Evolutionary conservation across 1,140 invertebrate genomes (phyloP), one percentile per base, ranked within the genome.

Genomic region (Drosophila sulfurigaster): DNA sequence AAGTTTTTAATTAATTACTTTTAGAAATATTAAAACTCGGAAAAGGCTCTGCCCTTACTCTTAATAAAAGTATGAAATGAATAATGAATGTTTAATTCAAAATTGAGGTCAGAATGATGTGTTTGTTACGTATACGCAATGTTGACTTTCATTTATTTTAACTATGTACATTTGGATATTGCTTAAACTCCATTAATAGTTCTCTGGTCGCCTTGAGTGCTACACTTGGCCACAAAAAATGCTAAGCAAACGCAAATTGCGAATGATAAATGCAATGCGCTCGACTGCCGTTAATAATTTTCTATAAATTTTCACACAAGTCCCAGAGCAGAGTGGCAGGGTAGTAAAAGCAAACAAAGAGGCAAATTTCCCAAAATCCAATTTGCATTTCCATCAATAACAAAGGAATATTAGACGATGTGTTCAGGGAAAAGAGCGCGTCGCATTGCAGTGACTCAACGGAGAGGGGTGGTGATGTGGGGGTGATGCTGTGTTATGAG

Each of bases 351-450:
- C 83, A 87, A 87, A 87, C 82, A 82, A 70, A 76, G 66, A 80
- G 79, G 77, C 68, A 78, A 87, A 88, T 80, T 80, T 70, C 66
- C 56, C 6, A 64, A 87, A 87, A 87, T 89, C 85, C 83, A 87
- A 87, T 87, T 88, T 87, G 83, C 83, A 88, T 88, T 89, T 88
- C 85, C 83, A 88, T 88, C 83, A 88, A 87, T 87, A 87, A 87
- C 83, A 88, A 83, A 87, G 72, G 83, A 88, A 88, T 88, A 89
- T 89, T 83, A 89, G 85, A 80, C 66, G 66, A 70, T 75, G 48
- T 54, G 65, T 75, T 75, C 49, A 49, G 54, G 69, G 46, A 56
- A 15, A 57, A 30, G 64, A 13, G 60, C 6, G 60, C 45, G 30
- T 51, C 35, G 56, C 45, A 25, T 62, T 62, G 69, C 51, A 63